These are phyloP conservation scores for Lasioglossum leucozonium DNA, from an alignment of 2,888 invertebrate species.

Conservation along the genomic window DNA sequence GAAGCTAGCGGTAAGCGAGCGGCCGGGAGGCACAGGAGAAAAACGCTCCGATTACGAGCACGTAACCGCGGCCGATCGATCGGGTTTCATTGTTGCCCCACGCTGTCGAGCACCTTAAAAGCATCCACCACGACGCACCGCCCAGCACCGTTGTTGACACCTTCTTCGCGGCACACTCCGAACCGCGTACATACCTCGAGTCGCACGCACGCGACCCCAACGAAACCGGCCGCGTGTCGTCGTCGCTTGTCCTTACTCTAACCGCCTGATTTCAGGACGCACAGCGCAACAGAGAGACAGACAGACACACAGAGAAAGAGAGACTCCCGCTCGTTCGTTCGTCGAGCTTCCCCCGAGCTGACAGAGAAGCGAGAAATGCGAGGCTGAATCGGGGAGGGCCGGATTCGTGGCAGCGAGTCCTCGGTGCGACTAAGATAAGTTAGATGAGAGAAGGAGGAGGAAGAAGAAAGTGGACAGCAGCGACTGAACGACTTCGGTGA, in stretches of 20 bases:
- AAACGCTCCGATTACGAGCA: conserved; percentile 45
- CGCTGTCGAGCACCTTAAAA: conserved; percentile 65
- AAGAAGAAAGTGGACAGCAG: not conserved
- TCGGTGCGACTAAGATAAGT: not conserved
- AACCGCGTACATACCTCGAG: conserved; percentile 37
- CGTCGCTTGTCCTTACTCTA: conserved; percentile 60
- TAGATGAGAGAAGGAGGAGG: not conserved
- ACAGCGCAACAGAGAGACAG: not conserved
- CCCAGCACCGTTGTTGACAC: conserved; percentile 59
- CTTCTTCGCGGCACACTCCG: not conserved
- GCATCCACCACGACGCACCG: conserved; percentile 62
- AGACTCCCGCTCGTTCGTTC: not conserved
- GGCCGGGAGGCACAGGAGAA: conserved; percentile 34
- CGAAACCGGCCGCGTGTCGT: not conserved
- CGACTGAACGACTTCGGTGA: not conserved
- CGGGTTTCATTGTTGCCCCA: conserved; percentile 56
- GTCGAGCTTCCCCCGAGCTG: not conserved
- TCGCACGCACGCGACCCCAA: conserved; percentile 21
- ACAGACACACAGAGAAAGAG: not conserved
- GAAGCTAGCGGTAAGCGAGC: conserved; percentile 46
- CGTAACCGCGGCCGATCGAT: conserved; percentile 64
- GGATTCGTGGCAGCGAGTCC: not conserved
- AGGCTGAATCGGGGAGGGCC: conserved; percentile 19
- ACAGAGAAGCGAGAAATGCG: conserved; percentile 11
- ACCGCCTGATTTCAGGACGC: conserved; percentile 75